Percentiles rank a stretch among this genome's conserved stretches.
phyloP scores from a whole-genome alignment of 2,113 vertebrate species.

The Saguinus imperator region DNA sequence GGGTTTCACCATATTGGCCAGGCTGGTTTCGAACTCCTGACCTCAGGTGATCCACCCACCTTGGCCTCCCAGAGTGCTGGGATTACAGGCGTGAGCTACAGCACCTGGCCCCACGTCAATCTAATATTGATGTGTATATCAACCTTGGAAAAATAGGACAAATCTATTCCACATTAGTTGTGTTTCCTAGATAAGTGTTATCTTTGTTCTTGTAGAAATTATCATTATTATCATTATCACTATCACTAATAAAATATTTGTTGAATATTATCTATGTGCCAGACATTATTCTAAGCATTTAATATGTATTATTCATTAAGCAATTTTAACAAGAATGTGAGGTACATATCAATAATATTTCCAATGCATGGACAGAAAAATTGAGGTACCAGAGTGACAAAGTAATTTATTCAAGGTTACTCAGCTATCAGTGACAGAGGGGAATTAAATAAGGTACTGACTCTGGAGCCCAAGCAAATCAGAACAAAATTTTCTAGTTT shows the following conservation, averaged over 20 bases:
- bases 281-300: neutral
- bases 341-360: neutral
- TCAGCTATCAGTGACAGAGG: neutral
- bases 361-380: constrained; percentile 8
- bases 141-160: neutral
- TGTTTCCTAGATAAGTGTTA: neutral
- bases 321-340: neutral
- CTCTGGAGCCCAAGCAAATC: neutral
- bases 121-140: neutral
- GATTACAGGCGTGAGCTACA: no score
- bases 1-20: no score
- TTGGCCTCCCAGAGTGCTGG: no score
- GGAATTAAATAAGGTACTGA: neutral
- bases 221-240: neutral
- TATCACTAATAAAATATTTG: neutral
- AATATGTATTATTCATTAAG: neutral
- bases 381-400: neutral
- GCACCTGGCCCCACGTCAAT: neutral
- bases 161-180: neutral
- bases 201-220: neutral
- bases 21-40: no score
- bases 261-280: neutral
- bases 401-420: neutral
- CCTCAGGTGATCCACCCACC: no score
- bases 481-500: constrained; percentile 28